Base-by-base conservation (phyloP, 1,140 invertebrate genomes). In the Eubasilissa regina region DNA sequence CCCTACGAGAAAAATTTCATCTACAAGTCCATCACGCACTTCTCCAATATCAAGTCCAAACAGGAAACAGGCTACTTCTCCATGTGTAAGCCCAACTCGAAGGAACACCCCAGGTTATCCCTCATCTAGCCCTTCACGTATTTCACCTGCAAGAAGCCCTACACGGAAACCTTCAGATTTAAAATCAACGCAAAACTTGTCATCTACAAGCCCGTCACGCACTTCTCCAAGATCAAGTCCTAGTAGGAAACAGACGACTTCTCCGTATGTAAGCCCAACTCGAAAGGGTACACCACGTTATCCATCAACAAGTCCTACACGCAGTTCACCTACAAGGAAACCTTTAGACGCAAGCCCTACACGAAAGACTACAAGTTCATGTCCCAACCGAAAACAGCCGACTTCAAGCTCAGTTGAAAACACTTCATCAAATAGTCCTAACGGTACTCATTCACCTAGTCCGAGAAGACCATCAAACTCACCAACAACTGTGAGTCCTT, bases 171-270 rank as follows among this genome's bases (percentile, higher is more conserved):
- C 58, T 44, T 44, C 73, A 55, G 51, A 17, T 48, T 84, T 15
- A 9, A 82, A 78, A 12, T 75, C 81, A 10, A 78, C 78, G 25
- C 68, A 75, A 75, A n/a, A 21, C 51, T 19, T 43, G 10, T 17
- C 68, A n/a, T 72, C 76, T 25, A 19, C 43, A 47, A 44, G 83
- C 86, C 44, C 85, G 85, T 79, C 84, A 87, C 4, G 82, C 86
- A n/a, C 87, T 55, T 81, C 88, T 68, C 87, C 88, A 35, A 88
- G 88, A 10, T 87, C 85, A 25, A 89, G 87, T 78, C 87, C 88
- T 4, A 70, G 15, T 48, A 48, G 45, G 66, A 25, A 70, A 51
- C 25, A 70, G 3, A 17, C 66, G 0, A 51, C 45, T 70, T 19
- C 66, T 4, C 17, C 58, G 4, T 11, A 60, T 11, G 11, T 51